Conservation (phyloP, 2,113 vertebrate species). For the Rhinichthys klamathensis region DNA sequence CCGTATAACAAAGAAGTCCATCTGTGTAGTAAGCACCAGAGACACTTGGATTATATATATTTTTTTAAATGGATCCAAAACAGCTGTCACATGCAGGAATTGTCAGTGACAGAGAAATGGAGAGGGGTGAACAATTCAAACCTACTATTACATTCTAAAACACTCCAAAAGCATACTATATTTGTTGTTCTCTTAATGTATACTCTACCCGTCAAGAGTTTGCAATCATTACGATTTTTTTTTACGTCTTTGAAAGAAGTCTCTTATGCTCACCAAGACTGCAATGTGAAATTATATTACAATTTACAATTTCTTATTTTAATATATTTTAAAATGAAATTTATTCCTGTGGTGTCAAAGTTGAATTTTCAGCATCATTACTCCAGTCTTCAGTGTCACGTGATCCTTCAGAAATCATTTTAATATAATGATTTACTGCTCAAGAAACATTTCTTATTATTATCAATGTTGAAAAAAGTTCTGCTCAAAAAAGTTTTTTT, state of each 20-base stretch:
- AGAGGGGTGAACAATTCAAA: neutral
- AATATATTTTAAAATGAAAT: no score
- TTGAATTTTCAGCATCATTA: no score
- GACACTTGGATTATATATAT: constrained; percentile 3
- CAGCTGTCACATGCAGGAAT: neutral
- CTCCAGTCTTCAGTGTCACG: neutral
- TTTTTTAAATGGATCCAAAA: neutral
- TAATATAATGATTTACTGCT: neutral
- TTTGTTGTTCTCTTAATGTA: neutral
- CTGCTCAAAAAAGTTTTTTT: no score
- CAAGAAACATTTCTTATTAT: no score
- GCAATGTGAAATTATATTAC: no score
- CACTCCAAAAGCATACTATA: neutral
- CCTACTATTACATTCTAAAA: neutral
- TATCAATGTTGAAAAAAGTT: no score
- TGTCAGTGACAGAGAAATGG: neutral
- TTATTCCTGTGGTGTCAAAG: no score
- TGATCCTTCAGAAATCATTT: neutral
- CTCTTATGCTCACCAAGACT: no score
- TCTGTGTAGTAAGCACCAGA: constrained; percentile 2
- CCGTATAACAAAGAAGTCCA: neutral
- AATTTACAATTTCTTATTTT: no score
- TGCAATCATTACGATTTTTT: no score
- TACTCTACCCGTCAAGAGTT: no score
- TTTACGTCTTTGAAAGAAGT: no score